These are phyloP conservation scores for Cenopis cana DNA, from an alignment of 2,888 invertebrate genomes.

Conservation along the genomic window DNA sequence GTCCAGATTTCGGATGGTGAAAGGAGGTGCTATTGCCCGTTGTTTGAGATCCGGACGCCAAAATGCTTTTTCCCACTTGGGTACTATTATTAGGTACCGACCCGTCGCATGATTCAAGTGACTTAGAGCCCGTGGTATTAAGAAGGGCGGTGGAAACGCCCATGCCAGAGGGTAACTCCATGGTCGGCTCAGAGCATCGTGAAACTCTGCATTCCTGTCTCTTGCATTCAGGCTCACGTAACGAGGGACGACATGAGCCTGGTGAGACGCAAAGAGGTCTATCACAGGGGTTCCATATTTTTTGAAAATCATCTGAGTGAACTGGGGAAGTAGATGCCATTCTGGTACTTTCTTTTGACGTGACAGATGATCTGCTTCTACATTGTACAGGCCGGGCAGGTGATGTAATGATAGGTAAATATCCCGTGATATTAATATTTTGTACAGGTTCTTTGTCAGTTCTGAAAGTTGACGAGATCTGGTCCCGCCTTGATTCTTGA, in stretches of 20 bases:
- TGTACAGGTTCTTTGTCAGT: background rate
- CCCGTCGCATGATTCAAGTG: background rate
- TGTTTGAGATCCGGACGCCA: slow-evolving; percentile 8
- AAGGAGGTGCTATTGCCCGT: slow-evolving; percentile 1
- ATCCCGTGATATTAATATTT: too few species aligned
- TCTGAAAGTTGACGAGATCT: background rate
- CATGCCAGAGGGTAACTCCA: too few species aligned
- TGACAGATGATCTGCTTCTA: slow-evolving; percentile 4
- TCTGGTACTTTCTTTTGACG: background rate
- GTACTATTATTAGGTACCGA: background rate
- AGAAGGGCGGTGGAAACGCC: background rate
- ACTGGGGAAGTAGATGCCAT: background rate
- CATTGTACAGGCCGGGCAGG: slow-evolving; percentile 4
- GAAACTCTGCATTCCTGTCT: too few species aligned
- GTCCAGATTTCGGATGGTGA: background rate
- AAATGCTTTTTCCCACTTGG: background rate
- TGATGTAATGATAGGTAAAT: background rate
- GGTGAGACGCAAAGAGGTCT: too few species aligned
- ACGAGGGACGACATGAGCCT: too few species aligned
- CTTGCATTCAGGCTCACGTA: too few species aligned
- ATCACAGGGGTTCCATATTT: too few species aligned
- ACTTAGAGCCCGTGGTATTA: background rate
- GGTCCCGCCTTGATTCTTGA: slow-evolving; percentile 10
- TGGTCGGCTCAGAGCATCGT: too few species aligned
- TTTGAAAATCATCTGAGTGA: too few species aligned